Conservation (phyloP, 2,888 invertebrate genomes). For the Pecten maximus region DNA sequence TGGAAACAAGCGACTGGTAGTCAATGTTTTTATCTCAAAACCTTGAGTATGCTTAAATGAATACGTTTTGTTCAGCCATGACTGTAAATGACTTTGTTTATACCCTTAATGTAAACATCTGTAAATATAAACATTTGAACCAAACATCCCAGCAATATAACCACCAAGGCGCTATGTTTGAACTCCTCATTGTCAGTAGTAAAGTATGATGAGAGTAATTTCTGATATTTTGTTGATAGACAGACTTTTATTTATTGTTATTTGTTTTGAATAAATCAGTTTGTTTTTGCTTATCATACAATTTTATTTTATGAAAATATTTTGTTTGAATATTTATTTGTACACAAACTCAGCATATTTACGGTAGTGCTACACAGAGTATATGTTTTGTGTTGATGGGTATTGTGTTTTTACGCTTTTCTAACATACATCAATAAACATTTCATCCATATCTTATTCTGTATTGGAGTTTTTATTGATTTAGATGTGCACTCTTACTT, state of each 20-base stretch:
- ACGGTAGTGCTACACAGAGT: not conserved
- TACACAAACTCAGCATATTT: not conserved
- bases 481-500: too few relatives aligned
- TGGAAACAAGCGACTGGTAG: too few relatives aligned
- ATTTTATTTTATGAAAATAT: constrained; percentile 8
- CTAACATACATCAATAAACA: not conserved
- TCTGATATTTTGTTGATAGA: not conserved
- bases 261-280: not conserved
- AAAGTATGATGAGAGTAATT: not conserved
- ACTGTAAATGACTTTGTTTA: not conserved
- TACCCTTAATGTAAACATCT: not conserved
- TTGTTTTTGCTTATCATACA: constrained; percentile 20
- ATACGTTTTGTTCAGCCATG: too few relatives aligned
- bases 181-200: not conserved
- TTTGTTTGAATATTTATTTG: constrained; percentile 22
- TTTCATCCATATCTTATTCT: constrained; percentile 20
- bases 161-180: not conserved
- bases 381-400: constrained; percentile 13
- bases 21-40: too few relatives aligned
- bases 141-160: not conserved
- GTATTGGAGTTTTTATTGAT: not conserved
- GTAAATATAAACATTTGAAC: not conserved
- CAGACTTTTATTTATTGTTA: not conserved
- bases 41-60: too few relatives aligned
- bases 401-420: constrained; percentile 33